phyloP scores from a whole-genome alignment of 2,888 invertebrate genomes.

The Tetrapedia diversipes region DNA sequence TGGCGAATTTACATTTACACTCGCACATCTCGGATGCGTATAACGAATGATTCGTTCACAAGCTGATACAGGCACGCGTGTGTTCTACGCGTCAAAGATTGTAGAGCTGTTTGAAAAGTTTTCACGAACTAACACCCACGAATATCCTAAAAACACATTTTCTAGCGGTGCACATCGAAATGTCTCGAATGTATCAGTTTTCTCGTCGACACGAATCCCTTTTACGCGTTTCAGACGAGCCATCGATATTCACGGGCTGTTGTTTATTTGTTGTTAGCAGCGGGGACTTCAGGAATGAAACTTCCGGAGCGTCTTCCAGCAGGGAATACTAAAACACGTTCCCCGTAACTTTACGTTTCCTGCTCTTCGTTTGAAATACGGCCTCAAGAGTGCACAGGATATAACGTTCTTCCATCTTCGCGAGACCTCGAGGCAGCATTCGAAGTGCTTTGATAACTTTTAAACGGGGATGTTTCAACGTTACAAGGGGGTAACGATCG shows the following conservation, averaged over 20 bases:
- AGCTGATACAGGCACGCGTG: too few relatives aligned
- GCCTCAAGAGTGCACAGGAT: neutral
- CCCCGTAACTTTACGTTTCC: constrained; percentile 20
- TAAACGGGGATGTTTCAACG: too few relatives aligned
- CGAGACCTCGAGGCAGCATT: neutral
- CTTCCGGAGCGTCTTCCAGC: neutral
- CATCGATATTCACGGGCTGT: neutral
- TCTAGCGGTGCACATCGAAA: too few relatives aligned
- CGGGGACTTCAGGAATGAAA: constrained; percentile 8
- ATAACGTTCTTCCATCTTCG: neutral
- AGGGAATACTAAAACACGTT: constrained; percentile 18
- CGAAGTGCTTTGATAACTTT: neutral
- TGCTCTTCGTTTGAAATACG: constrained; percentile 9
- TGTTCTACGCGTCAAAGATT: too few relatives aligned
- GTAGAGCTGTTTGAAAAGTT: too few relatives aligned
- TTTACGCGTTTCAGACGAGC: neutral
- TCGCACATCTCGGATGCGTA: too few relatives aligned
- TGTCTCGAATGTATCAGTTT: too few relatives aligned
- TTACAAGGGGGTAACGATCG: too few relatives aligned
- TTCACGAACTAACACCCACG: too few relatives aligned
- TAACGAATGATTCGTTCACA: too few relatives aligned
- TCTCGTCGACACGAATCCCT: neutral
- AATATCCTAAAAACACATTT: too few relatives aligned
- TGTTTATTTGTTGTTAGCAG: neutral
- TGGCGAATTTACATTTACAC: too few relatives aligned